Conservation (phyloP, 2,797 vertebrate genomes). For the Dallia pectoralis region DNA sequence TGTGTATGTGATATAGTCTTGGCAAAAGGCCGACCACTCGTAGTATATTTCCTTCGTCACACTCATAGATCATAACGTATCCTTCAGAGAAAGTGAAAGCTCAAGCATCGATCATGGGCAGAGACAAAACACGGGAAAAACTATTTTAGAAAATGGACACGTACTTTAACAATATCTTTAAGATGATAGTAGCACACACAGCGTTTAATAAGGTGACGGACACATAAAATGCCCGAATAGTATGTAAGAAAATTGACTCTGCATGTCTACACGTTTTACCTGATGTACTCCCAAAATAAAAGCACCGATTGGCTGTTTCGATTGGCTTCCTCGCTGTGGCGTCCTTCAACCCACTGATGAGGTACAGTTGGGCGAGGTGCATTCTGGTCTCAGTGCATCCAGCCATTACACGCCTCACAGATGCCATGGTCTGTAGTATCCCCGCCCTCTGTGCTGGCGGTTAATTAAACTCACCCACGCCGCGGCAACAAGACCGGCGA, state of each 20-base stretch:
- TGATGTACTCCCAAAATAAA: neutral
- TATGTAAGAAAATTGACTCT: too few species aligned
- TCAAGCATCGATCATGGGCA: too few species aligned
- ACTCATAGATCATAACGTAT: neutral
- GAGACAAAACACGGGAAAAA: neutral
- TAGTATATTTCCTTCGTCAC: neutral
- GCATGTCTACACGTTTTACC: neutral
- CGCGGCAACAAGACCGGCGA: constrained; percentile 50
- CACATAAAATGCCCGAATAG: too few species aligned
- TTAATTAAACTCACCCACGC: constrained; percentile 77
- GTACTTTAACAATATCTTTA: neutral
- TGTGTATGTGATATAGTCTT: neutral
- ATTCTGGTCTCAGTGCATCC: constrained; percentile 34
- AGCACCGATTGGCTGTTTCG: neutral
- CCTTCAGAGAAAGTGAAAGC: neutral
- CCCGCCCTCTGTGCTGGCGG: constrained; percentile 58
- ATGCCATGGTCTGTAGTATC: constrained; percentile 62
- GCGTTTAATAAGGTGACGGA: too few species aligned
- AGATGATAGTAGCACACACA: neutral
- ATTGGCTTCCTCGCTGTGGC: neutral
- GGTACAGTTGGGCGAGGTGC: constrained; percentile 31
- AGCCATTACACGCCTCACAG: constrained; percentile 58
- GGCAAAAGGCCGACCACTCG: neutral
- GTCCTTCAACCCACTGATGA: neutral
- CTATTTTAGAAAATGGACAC: neutral